Percentiles rank a stretch among this genome's conserved stretches.
These are phyloP conservation scores for Alexandromys fortis DNA, from an alignment of 2,113 vertebrate genomes.

Conservation along the genomic window DNA sequence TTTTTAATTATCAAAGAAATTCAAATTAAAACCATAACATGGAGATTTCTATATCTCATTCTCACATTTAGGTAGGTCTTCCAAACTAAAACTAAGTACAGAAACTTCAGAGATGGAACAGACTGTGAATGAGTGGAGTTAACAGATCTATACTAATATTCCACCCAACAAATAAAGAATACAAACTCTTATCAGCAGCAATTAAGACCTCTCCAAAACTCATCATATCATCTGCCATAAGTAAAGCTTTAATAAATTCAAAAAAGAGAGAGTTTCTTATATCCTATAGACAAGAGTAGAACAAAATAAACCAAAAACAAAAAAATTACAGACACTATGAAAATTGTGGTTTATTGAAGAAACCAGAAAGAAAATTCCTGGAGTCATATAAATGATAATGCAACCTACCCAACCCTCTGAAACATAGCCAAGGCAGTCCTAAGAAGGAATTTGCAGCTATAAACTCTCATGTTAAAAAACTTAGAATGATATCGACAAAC, in stretches of 20 bases:
- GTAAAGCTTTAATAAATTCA: background rate
- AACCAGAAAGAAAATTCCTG: background rate
- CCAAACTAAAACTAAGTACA: background rate
- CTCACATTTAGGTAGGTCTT: background rate
- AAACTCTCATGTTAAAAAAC: background rate
- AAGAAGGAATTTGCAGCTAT: background rate
- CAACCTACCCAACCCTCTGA: background rate
- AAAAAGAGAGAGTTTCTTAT: background rate
- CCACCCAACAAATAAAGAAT: background rate
- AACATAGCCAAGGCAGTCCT: background rate
- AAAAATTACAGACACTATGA: background rate
- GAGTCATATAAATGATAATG: background rate
- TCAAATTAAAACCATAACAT: background rate
- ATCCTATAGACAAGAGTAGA: background rate
- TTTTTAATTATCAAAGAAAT: constrained; percentile 25
- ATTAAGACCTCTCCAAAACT: background rate
- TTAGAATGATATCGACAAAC: background rate
- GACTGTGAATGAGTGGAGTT: background rate
- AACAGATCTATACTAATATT: background rate
- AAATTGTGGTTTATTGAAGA: background rate
- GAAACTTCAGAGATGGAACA: background rate
- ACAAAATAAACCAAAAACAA: background rate
- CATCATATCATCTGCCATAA: background rate
- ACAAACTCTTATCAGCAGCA: background rate
- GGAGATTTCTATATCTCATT: background rate